Base-by-base conservation (phyloP, 2,113 vertebrate genomes). In the Scomber colias region DNA sequence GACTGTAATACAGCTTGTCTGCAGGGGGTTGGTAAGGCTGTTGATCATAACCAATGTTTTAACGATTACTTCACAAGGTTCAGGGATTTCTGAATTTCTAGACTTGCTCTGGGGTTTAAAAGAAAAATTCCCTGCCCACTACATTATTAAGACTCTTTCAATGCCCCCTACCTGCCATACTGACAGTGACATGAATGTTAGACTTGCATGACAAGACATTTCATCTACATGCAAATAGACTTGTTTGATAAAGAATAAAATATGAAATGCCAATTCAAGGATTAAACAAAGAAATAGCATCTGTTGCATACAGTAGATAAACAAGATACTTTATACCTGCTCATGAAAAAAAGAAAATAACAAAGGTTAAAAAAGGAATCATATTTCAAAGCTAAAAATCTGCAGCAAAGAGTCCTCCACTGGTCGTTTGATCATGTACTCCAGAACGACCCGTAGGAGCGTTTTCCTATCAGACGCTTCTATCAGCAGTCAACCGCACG, bases 1-100 rank as follows among this genome's bases (percentile, higher is more conserved):
- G 31, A 51, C 46, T 27, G 10, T 57, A 71, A 69, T 45, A 1
- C 24, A 27, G 24, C 3, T 27, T 74, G 51, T 81, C 67, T 35
- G 49, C 67, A 70, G 64, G 66, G 69, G 51, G 16, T 61, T 45
- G 2, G n/a, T 21, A 11, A 46, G 44, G 66, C 30, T 85, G 46
- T 70, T 76, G 68, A 66, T 80, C 76, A 69, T 69, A 72, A 44
- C 10, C 44, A 49, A 15, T 1, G 0, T 27, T 73, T 80, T 11
- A 74, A 82, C 24, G 40, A 64, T 62, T 57, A 51, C 55, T 67
- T 66, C 21, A 16, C 21, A 31, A 72, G 24, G 44, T 66, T 75
- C 31, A 71, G 19, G 14, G 40, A 54, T 63, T 56, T 64, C 53
- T 76, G 30, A 79, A 48, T 75, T 65, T 65, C 51, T 40, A 16